Base-by-base conservation (phyloP, 2,888 invertebrate genomes). In the Tenthredo distinguenda region DNA sequence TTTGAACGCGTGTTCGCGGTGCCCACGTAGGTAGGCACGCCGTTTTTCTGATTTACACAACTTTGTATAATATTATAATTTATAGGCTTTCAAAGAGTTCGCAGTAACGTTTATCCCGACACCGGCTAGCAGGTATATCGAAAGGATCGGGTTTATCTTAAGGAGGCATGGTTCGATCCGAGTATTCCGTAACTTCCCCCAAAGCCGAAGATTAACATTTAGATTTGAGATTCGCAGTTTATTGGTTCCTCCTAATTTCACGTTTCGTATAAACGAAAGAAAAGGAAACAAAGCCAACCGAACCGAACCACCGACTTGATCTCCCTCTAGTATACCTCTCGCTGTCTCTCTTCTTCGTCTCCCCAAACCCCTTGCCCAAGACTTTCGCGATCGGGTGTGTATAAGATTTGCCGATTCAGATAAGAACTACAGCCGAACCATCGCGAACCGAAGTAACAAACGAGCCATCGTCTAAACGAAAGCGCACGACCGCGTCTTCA, bases 381-480 rank as follows among this genome's bases (percentile, higher is more conserved):
- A 37, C 83, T 47, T 47, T 83, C 68, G 71, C 83, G 71, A 83
- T 83, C 50, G 65, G 83, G 83, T 83, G 71, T 83, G 83, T 89
- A 55, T 55, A 88, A 90, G 91, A 91, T 90, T 88, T 86, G 87
- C 84, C 85, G 88, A 88, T 88, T 86, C 77, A 89, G 91, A 90
- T 90, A 90, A 90, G 88, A 85, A 55, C 84, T 87, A 85, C 86
- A 71, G 82, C 87, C 84, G 82, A 81, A 83, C 87, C 87, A 88
- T 88, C 88, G 86, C 83, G 68, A 50, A 68, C 55, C 83, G 47
- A 47, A 47, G 83, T 65, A 83, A 83, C 83, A 71, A 83, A 83
- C 83, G 68, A 83, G 83, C 55, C 68, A 83, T 68, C 83, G 87
- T 88, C 88, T 85, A 86, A 86, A 77, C 87, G 88, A 88, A 87